Evolutionary conservation across 2,888 invertebrate species (phyloP), one percentile per base, ranked within the genome.

Genomic region (Nematopogon swammerdamellus): DNA sequence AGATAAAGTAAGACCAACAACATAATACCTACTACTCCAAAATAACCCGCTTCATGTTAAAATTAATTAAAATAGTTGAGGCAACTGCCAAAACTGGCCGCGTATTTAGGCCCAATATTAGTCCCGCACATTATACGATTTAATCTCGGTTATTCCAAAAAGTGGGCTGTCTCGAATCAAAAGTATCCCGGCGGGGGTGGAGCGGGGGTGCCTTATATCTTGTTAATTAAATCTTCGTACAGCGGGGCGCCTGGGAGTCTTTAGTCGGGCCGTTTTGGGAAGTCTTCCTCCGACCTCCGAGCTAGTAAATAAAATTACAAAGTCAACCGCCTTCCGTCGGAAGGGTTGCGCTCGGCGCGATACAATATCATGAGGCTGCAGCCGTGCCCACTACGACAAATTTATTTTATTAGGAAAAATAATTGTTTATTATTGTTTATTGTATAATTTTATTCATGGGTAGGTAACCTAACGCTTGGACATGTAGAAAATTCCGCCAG

Each of bases 201-300:
- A 8, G 36, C 8, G 36, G 11, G 36, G 10, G 72, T 72, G 70
- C 68, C 67, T 66, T 73, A 72, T 79, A 77, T 79, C 77, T 76
- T 68, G 73, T 77, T 79, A 79, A 79, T 79, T 77, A 79, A 79
- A 79, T 79, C 77, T 70, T 60, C 69, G n/a, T 36, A 64, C 75
- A 64, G 73, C 66, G 60, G 75, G 76, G 71, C 60, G 72, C 70
- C 70, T 14, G 16, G 2, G 19, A 19, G 19, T 17, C 20, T 45
- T 19, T 44, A 19, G n/a, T 2, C 19, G 19, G 45, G 25, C 5
- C 36, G 36, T 14, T 36, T 36, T 36, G 36, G 3, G n/a, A 36
- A 36, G 36, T 10, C 36, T 36, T 36, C 36, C 11, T 36, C 11
- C 36, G 36, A 14, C 36, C 36, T 36, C 36, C 36, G 14, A 14